These are phyloP conservation scores for Onchidella celtica DNA, from an alignment of 2,888 invertebrate species.

Conservation along the genomic window DNA sequence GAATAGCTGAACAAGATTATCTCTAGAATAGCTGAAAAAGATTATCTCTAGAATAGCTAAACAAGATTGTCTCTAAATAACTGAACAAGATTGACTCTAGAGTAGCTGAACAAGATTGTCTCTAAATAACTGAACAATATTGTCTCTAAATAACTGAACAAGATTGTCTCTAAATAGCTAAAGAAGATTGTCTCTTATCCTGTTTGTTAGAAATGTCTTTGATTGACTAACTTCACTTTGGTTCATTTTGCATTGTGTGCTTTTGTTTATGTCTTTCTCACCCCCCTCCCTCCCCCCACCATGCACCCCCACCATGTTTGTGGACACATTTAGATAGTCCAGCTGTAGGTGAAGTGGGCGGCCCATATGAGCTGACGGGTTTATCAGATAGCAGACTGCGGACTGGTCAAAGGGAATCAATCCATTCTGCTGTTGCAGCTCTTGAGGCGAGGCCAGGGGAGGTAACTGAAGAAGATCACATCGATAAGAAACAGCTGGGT, in stretches of 20 bases:
- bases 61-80: too few species aligned
- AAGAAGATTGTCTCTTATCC: too few species aligned
- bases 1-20: too few species aligned
- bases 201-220: too few species aligned
- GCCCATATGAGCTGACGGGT: neutral
- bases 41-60: too few species aligned
- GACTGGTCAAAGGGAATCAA: neutral
- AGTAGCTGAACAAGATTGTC: too few species aligned
- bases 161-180: too few species aligned
- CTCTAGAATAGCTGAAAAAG: too few species aligned
- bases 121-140: too few species aligned
- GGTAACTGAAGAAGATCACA: neutral
- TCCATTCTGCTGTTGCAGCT: neutral
- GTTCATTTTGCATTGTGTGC: conserved; percentile 11
- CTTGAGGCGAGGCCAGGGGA: conserved; percentile 1
- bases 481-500: neutral
- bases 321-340: conserved; percentile 4
- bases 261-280: neutral
- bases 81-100: too few species aligned
- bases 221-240: neutral
- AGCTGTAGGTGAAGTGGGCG: neutral
- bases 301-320: neutral
- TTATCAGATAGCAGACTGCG: neutral
- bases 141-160: too few species aligned
- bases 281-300: neutral